phyloP scores from a whole-genome alignment of 1,140 invertebrate genomes.

The Caerostris darwini region DNA sequence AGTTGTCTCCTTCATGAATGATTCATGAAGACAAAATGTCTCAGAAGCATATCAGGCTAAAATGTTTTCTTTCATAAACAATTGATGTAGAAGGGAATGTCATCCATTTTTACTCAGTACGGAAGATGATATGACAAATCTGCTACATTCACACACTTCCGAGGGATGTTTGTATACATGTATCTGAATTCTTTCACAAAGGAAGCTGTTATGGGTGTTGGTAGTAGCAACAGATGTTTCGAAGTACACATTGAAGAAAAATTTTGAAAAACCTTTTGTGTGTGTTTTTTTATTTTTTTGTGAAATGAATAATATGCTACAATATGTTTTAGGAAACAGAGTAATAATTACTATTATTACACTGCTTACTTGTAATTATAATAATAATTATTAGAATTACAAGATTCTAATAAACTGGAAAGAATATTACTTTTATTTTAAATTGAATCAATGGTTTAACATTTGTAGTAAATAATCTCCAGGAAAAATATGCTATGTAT shows the following conservation, averaged over 20 bases:
- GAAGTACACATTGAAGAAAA: neutral
- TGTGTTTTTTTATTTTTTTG: neutral
- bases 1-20: neutral
- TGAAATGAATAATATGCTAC: no score
- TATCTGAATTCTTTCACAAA: neutral
- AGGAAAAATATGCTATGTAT: no score
- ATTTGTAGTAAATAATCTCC: no score
- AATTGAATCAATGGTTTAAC: no score
- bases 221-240: neutral
- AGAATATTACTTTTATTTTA: no score
- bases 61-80: conserved; percentile 1
- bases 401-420: no score
- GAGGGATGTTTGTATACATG: neutral
- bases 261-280: neutral
- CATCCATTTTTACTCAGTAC: neutral
- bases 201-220: neutral
- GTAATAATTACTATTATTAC: no score
- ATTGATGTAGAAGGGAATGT: neutral
- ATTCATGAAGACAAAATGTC: neutral
- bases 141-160: neutral
- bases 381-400: no score
- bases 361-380: no score
- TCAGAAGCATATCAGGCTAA: neutral
- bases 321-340: no score
- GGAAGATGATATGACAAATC: neutral